Conservation (phyloP, 2,797 vertebrate genomes). For the Enteromius argenteus region DNA sequence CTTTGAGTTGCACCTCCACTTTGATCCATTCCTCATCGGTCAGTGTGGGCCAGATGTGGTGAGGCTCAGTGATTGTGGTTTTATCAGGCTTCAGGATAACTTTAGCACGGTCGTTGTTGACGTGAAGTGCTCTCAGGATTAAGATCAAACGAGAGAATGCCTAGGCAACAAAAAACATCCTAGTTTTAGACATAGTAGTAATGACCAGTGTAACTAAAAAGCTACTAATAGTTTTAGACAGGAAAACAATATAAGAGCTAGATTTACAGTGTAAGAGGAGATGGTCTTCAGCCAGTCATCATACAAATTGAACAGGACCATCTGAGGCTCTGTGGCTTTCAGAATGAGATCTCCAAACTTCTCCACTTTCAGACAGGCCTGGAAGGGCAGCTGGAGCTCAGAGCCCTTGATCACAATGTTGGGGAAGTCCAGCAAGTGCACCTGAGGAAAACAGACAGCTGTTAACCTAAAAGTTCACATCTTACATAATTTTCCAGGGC, state of each 20-base stretch:
- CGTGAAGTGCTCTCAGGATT: constrained; percentile 94
- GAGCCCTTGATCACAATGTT: constrained; percentile 99
- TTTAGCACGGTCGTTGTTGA: constrained; percentile 98
- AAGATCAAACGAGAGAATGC: constrained; percentile 98
- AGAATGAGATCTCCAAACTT: constrained; percentile 99
- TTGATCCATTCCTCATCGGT: constrained; percentile 99
- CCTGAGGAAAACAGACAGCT: constrained; percentile 74
- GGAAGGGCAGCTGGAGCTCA: constrained; percentile 97
- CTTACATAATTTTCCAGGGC: neutral
- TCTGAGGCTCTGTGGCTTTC: constrained; percentile 98
- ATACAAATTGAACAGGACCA: constrained; percentile 99
- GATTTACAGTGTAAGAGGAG: constrained; percentile 95
- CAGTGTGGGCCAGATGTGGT: constrained; percentile 99
- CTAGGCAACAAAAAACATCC: constrained; percentile 69
- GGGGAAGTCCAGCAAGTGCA: constrained; percentile 98
- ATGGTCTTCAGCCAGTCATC: constrained; percentile 99
- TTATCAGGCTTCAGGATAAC: constrained; percentile 99
- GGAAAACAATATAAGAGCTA: neutral
- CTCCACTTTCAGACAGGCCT: constrained; percentile 98
- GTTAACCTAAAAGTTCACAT: neutral
- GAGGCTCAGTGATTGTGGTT: constrained; percentile 97
- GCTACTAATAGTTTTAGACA: neutral
- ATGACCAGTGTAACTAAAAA: neutral
- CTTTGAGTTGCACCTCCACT: constrained; percentile 98
- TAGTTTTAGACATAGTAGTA: neutral